Evolutionary conservation across 2,888 invertebrate genomes (phyloP).

Genomic region (Amiota mariae): DNA sequence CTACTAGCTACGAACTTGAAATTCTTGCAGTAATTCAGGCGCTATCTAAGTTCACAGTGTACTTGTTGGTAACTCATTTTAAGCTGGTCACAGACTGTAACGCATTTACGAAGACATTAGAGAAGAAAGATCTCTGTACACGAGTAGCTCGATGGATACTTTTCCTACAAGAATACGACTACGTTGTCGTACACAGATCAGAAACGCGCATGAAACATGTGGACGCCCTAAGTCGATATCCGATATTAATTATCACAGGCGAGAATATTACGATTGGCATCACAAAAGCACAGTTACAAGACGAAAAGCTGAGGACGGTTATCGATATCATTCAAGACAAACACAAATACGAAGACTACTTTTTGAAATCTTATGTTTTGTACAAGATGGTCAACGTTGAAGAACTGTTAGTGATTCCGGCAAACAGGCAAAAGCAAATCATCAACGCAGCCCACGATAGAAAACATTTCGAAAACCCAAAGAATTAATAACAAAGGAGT

Average conservation of each 20-base stretch:
- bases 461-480: constrained; percentile 47
- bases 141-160: constrained; percentile 50
- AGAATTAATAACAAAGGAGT: constrained; percentile 39
- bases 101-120: constrained; percentile 34
- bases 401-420: constrained; percentile 36
- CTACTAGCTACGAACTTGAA: constrained; percentile 59
- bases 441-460: constrained; percentile 44
- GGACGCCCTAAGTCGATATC: constrained; percentile 44
- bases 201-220: constrained; percentile 43
- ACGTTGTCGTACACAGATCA: constrained; percentile 31
- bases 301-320: constrained; percentile 42
- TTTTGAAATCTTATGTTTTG: too few species aligned
- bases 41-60: constrained; percentile 28
- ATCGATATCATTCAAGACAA: constrained; percentile 30
- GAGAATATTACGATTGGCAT: constrained; percentile 13
- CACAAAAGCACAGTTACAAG: constrained; percentile 42
- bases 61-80: constrained; percentile 19
- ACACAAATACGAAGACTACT: background rate
- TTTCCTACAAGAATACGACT: constrained; percentile 35
- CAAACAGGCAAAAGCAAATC: constrained; percentile 36
- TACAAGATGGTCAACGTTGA: background rate
- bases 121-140: constrained; percentile 55
- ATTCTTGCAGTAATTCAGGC: constrained; percentile 48
- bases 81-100: constrained; percentile 35
- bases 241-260: constrained; percentile 20